Percentiles rank a stretch among this genome's conserved stretches.
Conservation (phyloP, 2,797 vertebrate genomes). For the Gastrophryne carolinensis region DNA sequence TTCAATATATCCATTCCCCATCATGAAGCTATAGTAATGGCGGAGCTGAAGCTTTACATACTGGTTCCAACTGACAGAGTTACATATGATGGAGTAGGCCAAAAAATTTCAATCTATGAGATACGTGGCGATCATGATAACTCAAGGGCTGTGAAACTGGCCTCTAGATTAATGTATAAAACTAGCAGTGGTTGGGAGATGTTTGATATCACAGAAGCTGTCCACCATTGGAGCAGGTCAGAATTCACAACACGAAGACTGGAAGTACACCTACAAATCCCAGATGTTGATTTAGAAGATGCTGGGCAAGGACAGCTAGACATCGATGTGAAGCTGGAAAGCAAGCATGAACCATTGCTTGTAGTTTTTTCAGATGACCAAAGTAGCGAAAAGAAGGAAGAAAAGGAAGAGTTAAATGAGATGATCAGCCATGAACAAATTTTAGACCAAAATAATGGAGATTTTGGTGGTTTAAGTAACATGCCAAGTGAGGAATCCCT, state of each 20-base stretch:
- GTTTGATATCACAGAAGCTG: conserved; percentile 85
- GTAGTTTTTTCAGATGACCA: conserved; percentile 96
- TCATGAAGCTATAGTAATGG: conserved; percentile 86
- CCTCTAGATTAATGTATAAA: conserved; percentile 84
- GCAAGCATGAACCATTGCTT: conserved; percentile 88
- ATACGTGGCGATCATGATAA: conserved; percentile 63
- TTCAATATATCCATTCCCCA: conserved; percentile 93
- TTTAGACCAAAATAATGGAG: conserved; percentile 70
- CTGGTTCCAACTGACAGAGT: conserved; percentile 84
- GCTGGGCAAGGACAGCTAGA: conserved; percentile 72
- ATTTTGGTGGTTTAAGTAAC: conserved; percentile 63
- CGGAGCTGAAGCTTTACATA: conserved; percentile 91
- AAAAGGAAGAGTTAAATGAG: conserved; percentile 85
- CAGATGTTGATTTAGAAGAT: conserved; percentile 58
- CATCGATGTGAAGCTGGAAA: conserved; percentile 81
- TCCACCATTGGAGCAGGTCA: conserved; percentile 80
- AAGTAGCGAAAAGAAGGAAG: conserved; percentile 81
- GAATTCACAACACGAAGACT: conserved; percentile 79
- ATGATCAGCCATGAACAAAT: conserved; percentile 90
- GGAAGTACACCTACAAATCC: conserved; percentile 88
- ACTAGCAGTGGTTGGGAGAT: conserved; percentile 88
- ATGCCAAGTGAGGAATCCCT: conserved; percentile 85
- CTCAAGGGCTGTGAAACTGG: conserved; percentile 70
- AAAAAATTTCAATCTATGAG: conserved; percentile 89
- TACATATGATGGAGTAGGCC: conserved; percentile 81